These are phyloP conservation scores for Lithophane ornitopus DNA, from an alignment of 2,888 invertebrate genomes.

Conservation along the genomic window DNA sequence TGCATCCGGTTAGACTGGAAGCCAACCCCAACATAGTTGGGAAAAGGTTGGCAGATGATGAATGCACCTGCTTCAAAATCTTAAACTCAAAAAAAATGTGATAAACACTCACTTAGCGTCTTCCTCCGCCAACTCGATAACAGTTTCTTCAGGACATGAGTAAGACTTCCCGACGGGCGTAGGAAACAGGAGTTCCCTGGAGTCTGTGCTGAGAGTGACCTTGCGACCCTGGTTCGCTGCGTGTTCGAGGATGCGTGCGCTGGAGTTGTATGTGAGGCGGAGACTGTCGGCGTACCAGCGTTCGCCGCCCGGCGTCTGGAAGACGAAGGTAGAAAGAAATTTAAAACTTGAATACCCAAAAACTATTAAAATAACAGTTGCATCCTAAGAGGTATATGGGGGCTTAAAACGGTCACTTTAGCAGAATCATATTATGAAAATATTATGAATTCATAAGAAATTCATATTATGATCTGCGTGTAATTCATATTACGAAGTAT, in stretches of 20 bases:
- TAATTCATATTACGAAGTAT: too few species aligned
- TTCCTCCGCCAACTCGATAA: slow-evolving; percentile 91
- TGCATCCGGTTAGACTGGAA: too few species aligned
- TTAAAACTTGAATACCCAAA: too few species aligned
- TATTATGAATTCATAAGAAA: too few species aligned
- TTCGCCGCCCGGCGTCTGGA: slow-evolving; percentile 96
- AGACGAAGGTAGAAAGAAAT: background rate
- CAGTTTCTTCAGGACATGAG: slow-evolving; percentile 93
- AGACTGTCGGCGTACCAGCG: slow-evolving; percentile 96
- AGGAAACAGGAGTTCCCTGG: slow-evolving; percentile 93
- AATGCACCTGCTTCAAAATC: too few species aligned
- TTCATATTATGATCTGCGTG: too few species aligned
- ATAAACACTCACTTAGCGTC: slow-evolving; percentile 81
- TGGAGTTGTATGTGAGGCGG: slow-evolving; percentile 93
- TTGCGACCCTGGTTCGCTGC: slow-evolving; percentile 90
- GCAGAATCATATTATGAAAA: too few species aligned
- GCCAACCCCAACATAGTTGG: too few species aligned
- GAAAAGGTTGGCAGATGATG: too few species aligned
- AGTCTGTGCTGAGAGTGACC: slow-evolving; percentile 90
- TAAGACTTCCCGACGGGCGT: slow-evolving; percentile 97
- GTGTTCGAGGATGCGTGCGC: slow-evolving; percentile 91
- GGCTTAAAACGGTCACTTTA: too few species aligned
- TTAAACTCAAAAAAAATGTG: background rate
- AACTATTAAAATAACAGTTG: too few species aligned
- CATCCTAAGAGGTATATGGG: too few species aligned